Base-by-base conservation (phyloP, 23 tunicate species). In the Botrylloides violaceus region DNA sequence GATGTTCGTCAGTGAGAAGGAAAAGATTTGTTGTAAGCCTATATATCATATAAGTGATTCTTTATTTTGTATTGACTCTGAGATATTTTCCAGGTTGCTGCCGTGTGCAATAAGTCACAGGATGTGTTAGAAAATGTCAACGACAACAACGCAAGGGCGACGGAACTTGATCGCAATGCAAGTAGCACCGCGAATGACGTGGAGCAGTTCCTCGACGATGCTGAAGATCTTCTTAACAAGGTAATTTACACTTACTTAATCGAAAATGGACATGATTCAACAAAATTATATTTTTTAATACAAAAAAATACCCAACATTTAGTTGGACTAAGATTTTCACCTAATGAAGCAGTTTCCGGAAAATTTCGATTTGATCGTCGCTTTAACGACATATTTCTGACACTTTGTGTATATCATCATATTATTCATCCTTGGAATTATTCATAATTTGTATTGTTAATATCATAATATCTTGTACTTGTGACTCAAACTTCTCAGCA, bases 91-190 rank as follows among this genome's bases (percentile, higher is more conserved):
- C 24, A 85, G 94, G 84, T 80, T 33, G 30, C 81, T 25, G 72
- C 72, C 36, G 79, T 85, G 94, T 85, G 94, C 81, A 75, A 80
- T 71, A 76, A 75, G 49, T 78, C 94, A 2, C 68, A 70, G 3
- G 77, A 28, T 3, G 64, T 85, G 27, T 57, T 70, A 23, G 73
- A 59, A 21, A 48, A 34, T 9, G 80, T 75, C 27, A 58, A 59
- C 32, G 28, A 57, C 2, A 85, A 80, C 24, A 62, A 66, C 39
- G 59, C 63, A 32, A 48, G 57, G 57, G 75, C 75, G 12, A 58
- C 33, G 22, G 24, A 23, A 4, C 58, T 34, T 1, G 30, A 64
- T 30, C 68, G 32, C 56, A 57, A 85, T 26, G 70, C 85, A 1
- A 57, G 30, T 21, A 56, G 50, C 3, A 60, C 79, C 25, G 59